These are phyloP conservation scores for Stictocephala bisonia DNA, from an alignment of 2,888 invertebrate species.

Conservation along the genomic window DNA sequence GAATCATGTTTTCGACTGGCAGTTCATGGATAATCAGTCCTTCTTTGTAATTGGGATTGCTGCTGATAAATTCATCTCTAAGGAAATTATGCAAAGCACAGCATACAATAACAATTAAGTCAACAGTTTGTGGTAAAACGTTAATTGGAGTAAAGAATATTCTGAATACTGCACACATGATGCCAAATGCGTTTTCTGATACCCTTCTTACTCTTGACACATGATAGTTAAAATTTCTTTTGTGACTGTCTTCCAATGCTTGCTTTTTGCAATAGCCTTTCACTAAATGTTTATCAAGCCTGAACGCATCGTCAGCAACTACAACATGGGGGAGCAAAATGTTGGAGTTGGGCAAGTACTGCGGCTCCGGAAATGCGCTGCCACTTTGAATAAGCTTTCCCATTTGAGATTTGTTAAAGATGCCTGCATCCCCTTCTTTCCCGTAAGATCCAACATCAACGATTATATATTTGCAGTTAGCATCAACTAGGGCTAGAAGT, in stretches of 20 bases:
- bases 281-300: conserved; percentile 4
- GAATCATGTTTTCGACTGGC: too few relatives aligned
- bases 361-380: neutral
- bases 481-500: conserved; percentile 11
- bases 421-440: conserved; percentile 28
- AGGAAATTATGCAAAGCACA: too few relatives aligned
- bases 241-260: neutral
- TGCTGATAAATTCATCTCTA: too few relatives aligned
- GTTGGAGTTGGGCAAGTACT: neutral
- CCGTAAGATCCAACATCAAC: conserved; percentile 24
- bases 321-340: neutral
- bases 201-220: neutral
- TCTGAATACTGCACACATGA: neutral
- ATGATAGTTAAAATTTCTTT: neutral
- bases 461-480: conserved; percentile 4
- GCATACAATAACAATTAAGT: too few relatives aligned
- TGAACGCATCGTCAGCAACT: conserved; percentile 20
- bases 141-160: too few relatives aligned
- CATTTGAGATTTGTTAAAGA: conserved; percentile 17
- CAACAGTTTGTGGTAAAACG: too few relatives aligned
- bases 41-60: too few relatives aligned
- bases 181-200: conserved; percentile 9
- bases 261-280: neutral
- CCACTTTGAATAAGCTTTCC: neutral
- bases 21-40: too few relatives aligned